These are phyloP conservation scores for Astyanax mexicanus DNA, from an alignment of 2,797 vertebrate genomes.

Conservation along the genomic window DNA sequence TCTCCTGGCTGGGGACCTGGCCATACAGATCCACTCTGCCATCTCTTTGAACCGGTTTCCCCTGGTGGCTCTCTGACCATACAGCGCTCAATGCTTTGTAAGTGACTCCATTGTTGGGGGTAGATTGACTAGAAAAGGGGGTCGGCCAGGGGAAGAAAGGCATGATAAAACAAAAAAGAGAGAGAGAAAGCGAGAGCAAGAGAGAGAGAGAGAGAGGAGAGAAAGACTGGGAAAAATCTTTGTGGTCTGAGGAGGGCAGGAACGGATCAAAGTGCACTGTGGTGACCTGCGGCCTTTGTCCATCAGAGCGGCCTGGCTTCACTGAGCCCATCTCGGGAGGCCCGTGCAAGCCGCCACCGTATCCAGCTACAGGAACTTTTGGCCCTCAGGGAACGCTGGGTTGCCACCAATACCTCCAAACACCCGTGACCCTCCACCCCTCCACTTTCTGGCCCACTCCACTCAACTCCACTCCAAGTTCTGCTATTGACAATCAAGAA, in stretches of 20 bases:
- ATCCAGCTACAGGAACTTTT: constrained; percentile 76
- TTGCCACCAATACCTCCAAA: constrained; percentile 64
- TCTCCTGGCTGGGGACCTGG: constrained; percentile 72
- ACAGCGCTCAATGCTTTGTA: constrained; percentile 84
- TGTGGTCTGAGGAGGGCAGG: constrained; percentile 91
- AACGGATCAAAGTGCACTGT: constrained; percentile 93
- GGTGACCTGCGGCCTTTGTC: constrained; percentile 96
- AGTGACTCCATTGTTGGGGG: constrained; percentile 93
- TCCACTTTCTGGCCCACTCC: constrained; percentile 64
- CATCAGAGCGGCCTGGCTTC: constrained; percentile 91
- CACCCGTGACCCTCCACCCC: constrained; percentile 57
- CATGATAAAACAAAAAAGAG: constrained; percentile 66
- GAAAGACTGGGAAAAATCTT: too few relatives aligned
- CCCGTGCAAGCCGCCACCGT: constrained; percentile 85
- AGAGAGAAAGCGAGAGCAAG: constrained; percentile 51
- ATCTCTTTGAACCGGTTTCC: constrained; percentile 81
- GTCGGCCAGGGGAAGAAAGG: constrained; percentile 78
- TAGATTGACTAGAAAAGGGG: constrained; percentile 79
- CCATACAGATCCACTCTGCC: constrained; percentile 76
- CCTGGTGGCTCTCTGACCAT: constrained; percentile 82
- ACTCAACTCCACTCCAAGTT: constrained; percentile 68
- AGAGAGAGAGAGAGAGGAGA: constrained; percentile 75
- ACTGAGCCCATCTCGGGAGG: constrained; percentile 93
- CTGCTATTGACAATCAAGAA: too few relatives aligned
- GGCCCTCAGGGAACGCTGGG: constrained; percentile 73